Conservation (phyloP, 2,797 vertebrate genomes). For the Syngnathus rostellatus region DNA sequence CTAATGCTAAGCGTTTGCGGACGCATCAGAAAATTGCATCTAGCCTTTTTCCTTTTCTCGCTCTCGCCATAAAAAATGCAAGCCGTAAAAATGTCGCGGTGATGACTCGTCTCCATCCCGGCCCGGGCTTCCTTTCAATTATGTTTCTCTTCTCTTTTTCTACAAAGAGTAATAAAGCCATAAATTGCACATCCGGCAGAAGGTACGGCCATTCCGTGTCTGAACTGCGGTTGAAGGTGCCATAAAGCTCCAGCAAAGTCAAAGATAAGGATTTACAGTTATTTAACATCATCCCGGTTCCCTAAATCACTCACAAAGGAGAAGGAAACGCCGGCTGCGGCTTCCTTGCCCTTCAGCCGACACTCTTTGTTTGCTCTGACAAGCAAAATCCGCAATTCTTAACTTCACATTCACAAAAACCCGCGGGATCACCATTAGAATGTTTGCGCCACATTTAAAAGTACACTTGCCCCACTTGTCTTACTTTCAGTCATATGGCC, state of each 20-base stretch:
- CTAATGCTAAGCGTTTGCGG: slow-evolving; percentile 49
- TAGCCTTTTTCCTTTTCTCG: slow-evolving; percentile 44
- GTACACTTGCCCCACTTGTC: neutral
- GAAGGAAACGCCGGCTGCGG: slow-evolving; percentile 66
- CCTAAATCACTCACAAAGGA: slow-evolving; percentile 68
- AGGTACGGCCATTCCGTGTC: slow-evolving; percentile 68
- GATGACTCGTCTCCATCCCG: slow-evolving; percentile 45
- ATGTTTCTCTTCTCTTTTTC: slow-evolving; percentile 67
- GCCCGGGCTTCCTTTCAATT: slow-evolving; percentile 61
- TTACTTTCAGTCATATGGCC: neutral
- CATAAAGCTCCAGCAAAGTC: slow-evolving; percentile 72
- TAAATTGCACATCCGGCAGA: slow-evolving; percentile 58
- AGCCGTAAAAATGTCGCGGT: slow-evolving; percentile 62
- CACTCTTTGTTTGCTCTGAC: slow-evolving; percentile 53
- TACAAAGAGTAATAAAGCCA: slow-evolving; percentile 75
- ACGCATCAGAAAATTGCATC: slow-evolving; percentile 73
- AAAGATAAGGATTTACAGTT: slow-evolving; percentile 75
- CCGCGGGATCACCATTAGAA: neutral
- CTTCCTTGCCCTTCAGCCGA: slow-evolving; percentile 67
- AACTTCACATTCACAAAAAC: slow-evolving; percentile 8
- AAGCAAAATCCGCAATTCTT: slow-evolving; percentile 26
- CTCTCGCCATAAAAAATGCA: slow-evolving; percentile 30
- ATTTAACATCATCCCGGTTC: slow-evolving; percentile 67
- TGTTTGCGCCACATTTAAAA: neutral
- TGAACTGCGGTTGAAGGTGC: slow-evolving; percentile 69